Base-by-base conservation (phyloP, 2,797 vertebrate species). In the Sebastes paucispinis region DNA sequence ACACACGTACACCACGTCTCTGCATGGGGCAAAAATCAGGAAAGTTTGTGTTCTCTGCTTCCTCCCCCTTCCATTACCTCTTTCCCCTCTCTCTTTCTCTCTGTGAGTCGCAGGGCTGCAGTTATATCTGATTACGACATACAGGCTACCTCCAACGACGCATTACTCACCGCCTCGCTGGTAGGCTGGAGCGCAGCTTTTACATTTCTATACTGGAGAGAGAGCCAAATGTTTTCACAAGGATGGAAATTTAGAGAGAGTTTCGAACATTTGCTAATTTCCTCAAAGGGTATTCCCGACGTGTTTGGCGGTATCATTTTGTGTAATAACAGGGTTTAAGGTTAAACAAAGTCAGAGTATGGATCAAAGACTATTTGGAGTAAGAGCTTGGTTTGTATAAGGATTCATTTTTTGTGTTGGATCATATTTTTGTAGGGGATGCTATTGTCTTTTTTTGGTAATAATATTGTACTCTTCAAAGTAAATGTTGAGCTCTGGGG, bases 131-230 rank as follows among this genome's bases (percentile, higher is more conserved):
- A 95, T 94, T 94, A 94, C 93, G 87, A 93, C 93, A 95, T 71
- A 79, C 87, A 88, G 80, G 80, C 67, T 92, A 71, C 96, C 94
- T 95, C 95, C 96, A 94, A 93, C 93, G 75, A 92, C 62, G 95
- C 90, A 88, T 94, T 91, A 95, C 96, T 96, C 96, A 96, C 94
- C 88, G 89, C 93, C 93, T 94, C 75, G 50, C 81, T 91, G 85
- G 27, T 89, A 79, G 84, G 86, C 88, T 70, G 25, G 50, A 67
- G 64, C 2, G 3, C 59, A 59, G 74, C 82, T 75, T 83, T 65
- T 50, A 55, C 55, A 47, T 71, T 79, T 89, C 80, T 87, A 85
- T 85, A 31, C 75, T 79, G 50, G 8, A 3, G 36, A 2, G 32
- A 76, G 2, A 77, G 66, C 74, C 73, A 77, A 75, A 75, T 43